These are phyloP conservation scores for Anniella stebbinsi DNA, from an alignment of 2,797 vertebrate genomes.

Conservation along the genomic window DNA sequence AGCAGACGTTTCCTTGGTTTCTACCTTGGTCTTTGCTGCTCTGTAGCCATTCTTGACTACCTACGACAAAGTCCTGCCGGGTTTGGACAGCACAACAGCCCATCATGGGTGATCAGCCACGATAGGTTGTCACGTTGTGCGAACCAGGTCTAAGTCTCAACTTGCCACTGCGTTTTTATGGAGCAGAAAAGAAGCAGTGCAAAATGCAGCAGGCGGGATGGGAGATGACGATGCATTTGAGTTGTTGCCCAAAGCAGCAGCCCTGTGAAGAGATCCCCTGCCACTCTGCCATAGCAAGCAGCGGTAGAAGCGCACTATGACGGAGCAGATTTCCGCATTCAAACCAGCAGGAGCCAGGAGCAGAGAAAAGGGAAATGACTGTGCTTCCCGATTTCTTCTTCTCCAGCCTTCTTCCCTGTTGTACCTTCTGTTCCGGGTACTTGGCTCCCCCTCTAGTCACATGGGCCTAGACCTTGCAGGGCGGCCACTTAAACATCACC, in stretches of 20 bases:
- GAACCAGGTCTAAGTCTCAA: too few relatives aligned
- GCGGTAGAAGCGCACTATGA: not conserved
- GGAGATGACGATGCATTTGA: not conserved
- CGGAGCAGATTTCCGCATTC: not conserved
- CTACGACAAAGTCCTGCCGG: too few relatives aligned
- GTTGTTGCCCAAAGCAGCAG: not conserved
- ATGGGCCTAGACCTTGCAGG: too few relatives aligned
- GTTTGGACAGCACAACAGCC: too few relatives aligned
- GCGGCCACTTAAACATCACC: too few relatives aligned
- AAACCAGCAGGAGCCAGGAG: not conserved
- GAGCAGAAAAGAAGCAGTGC: not conserved
- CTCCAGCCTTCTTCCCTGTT: not conserved
- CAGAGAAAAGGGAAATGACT: not conserved
- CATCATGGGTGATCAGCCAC: too few relatives aligned
- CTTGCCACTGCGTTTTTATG: not conserved
- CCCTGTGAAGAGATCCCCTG: not conserved
- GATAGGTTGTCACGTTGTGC: too few relatives aligned
- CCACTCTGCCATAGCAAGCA: not conserved
- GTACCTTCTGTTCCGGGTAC: not conserved
- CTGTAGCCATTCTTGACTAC: too few relatives aligned
- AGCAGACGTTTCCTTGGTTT: too few relatives aligned
- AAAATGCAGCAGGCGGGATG: not conserved
- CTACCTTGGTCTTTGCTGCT: too few relatives aligned
- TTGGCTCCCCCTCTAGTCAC: not conserved
- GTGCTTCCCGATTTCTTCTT: not conserved